Conservation (phyloP, 2,888 invertebrate species). For the Aphodius sticticus region DNA sequence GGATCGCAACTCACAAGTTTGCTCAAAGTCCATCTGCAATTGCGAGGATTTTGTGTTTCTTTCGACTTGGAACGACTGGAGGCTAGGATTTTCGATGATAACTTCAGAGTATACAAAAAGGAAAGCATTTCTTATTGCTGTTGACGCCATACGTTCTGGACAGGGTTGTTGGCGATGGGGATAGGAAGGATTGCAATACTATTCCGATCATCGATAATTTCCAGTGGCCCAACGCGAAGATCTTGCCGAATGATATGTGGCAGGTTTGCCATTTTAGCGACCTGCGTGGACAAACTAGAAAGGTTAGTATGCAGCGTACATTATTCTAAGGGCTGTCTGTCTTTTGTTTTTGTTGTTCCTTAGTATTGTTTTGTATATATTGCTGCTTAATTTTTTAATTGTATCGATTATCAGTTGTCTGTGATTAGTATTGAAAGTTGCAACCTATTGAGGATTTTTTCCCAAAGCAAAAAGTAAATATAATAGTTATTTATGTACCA, state of each 20-base stretch:
- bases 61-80: constrained; percentile 97
- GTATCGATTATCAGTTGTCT: too few relatives aligned
- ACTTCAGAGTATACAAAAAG: constrained; percentile 97
- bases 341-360: too few relatives aligned
- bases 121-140: constrained; percentile 95
- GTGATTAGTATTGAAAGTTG: too few relatives aligned
- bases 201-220: constrained; percentile 99
- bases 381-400: too few relatives aligned
- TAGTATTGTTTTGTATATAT: too few relatives aligned
- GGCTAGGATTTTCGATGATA: constrained; percentile 99
- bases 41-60: constrained; percentile 95
- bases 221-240: constrained; percentile 93
- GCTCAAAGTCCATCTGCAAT: constrained; percentile 95
- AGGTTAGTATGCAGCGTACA: constrained; percentile 63
- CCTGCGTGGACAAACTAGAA: constrained; percentile 98
- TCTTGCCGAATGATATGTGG: constrained; percentile 95
- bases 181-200: constrained; percentile 98
- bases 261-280: constrained; percentile 97
- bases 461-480: too few relatives aligned
- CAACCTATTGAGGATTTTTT: too few relatives aligned
- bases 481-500: too few relatives aligned
- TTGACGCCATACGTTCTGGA: constrained; percentile 95
- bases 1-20: constrained; percentile 96
- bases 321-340: constrained; percentile 33
- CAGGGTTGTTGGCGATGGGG: constrained; percentile 89